phyloP scores from a whole-genome alignment of 2,113 vertebrate species.

The Scalopus aquaticus region DNA sequence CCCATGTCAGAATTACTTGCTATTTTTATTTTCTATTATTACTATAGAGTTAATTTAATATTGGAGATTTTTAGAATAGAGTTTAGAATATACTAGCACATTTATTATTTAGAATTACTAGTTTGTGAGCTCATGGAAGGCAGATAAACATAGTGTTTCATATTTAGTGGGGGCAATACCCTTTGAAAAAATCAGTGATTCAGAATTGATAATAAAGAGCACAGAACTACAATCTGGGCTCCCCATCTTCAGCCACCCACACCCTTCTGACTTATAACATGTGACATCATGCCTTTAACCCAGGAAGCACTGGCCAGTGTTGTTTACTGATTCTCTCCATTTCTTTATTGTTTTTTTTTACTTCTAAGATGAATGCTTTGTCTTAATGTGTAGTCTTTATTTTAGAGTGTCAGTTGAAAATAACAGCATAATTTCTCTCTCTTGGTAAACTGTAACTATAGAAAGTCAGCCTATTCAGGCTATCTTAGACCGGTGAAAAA shows the following conservation, averaged over 20 bases:
- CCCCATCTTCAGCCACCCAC: too few species aligned
- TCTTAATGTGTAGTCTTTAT: background rate
- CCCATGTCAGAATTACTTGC: background rate
- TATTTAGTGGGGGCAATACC: background rate
- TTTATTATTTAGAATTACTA: background rate
- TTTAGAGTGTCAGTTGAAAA: background rate
- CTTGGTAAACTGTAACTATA: background rate
- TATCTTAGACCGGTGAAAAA: background rate
- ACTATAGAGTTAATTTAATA: background rate
- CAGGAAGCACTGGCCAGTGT: background rate
- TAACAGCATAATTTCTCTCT: background rate
- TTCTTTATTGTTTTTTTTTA: too few species aligned
- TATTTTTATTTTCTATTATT: background rate
- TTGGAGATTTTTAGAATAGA: background rate
- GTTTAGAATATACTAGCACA: background rate
- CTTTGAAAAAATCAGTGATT: background rate
- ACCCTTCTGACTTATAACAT: background rate
- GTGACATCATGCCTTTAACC: background rate
- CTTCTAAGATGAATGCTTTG: background rate
- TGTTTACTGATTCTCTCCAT: background rate
- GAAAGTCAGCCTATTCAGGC: conserved; percentile 12
- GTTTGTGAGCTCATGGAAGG: background rate
- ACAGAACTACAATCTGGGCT: background rate
- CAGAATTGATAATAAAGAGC: background rate
- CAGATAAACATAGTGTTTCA: background rate